Evolutionary conservation across 2,797 vertebrate species (phyloP), one percentile per base, ranked within the genome.

Genomic region (Decapterus maruadsi): DNA sequence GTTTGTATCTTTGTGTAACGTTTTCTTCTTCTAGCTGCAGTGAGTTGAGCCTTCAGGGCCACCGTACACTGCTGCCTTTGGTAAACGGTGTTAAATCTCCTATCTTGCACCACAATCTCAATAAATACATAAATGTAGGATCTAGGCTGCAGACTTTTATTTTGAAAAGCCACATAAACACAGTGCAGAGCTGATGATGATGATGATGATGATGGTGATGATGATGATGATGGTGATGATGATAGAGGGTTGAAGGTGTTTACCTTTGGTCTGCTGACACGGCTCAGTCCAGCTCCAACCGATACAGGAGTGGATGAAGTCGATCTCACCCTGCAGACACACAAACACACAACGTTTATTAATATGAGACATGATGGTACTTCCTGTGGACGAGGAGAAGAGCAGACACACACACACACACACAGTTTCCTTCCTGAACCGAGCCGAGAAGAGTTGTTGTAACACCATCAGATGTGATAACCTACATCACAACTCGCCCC

Each of bases 201-300:
- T 48, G 14, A 17, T 53, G 36, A 34, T 34, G 31, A 34, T 6
- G 31, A 34, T 6, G 4, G 6, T 3, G 50, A n/a, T 8, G 45
- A 65, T 6, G 50, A n/a, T 3, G 54, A 61, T 48, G 14, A 17
- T 53, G 36, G 4, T 34, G 31, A 34, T 6, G 31, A 34, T 6
- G 4, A n/a, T n/a, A 8, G 26, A 0, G 45, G 1, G 17, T 10
- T 42, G 12, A 51, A 8, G 68, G 2, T 9, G 61, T 14, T 89
- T 89, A 90, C 90, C 91, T 92, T 90, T 86, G 83, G 84, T 81
- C 62, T 78, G 78, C 50, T 48, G 17, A 72, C 77, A 3, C 63
- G 22, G 77, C 68, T 90, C 82, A 84, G 80, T 82, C 64, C 85
- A 77, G 84, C 64, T 83, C 67, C 73, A 67, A 45, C 70, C 70